Conservation (phyloP, 1,140 invertebrate species). For the Drosophila ananassae region DNA sequence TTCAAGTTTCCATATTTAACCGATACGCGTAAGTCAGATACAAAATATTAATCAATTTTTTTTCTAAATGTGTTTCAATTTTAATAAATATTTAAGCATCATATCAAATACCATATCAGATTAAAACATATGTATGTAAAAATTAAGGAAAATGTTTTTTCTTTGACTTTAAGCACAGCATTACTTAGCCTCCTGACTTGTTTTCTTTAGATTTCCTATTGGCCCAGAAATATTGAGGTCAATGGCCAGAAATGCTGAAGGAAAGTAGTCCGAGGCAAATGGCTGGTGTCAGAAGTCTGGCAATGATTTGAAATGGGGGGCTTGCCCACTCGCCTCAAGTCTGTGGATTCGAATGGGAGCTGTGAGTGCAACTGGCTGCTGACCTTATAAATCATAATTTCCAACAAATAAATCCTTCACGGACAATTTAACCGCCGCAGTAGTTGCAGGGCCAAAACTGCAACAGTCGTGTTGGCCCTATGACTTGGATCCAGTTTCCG, state of each 20-base stretch:
- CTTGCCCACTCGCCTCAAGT: not conserved
- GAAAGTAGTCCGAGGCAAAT: conserved; percentile 40
- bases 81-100: too few relatives aligned
- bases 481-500: conserved; percentile 35
- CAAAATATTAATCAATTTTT: not conserved
- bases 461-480: conserved; percentile 53
- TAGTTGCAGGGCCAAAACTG: conserved; percentile 55
- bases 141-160: not conserved
- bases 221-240: conserved; percentile 52
- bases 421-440: conserved; percentile 71
- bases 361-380: conserved; percentile 54
- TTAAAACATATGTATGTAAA: too few relatives aligned
- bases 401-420: conserved; percentile 80
- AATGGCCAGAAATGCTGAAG: conserved; percentile 65
- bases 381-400: conserved; percentile 80
- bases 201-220: not conserved
- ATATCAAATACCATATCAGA: too few relatives aligned
- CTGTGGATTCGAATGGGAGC: conserved; percentile 19
- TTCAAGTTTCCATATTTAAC: not conserved
- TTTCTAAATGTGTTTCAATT: not conserved
- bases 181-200: conserved; percentile 57
- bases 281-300: conserved; percentile 14
- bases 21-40: not conserved
- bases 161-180: conserved; percentile 6
- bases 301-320: conserved; percentile 32